Evolutionary conservation across 2,888 invertebrate species (phyloP), one percentile per base, ranked within the genome.

Genomic region (Phymatocera aterrima): DNA sequence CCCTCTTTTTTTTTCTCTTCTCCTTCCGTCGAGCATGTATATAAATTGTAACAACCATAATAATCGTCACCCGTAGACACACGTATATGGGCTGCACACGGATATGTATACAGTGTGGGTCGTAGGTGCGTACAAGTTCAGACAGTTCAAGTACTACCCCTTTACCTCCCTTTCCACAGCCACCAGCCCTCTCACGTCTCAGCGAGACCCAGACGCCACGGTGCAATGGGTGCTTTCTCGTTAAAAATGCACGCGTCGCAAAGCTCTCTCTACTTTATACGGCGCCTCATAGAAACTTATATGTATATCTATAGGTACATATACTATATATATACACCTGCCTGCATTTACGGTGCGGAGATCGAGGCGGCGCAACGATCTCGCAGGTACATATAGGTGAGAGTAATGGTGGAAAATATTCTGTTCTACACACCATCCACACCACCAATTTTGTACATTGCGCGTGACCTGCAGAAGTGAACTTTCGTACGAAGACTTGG

Each of bases 161-260:
- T 5, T 64, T 34, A 34, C 37, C n/a, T 18, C 34, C 64, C 68
- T 46, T 4, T 40, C 28, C 28, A 10, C 48, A 8, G 34, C 46
- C 28, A 48, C 24, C 34, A 48, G 51, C 72, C 72, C 72, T 40
- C 24, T n/a, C 48, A 15, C 18, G 31, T 31, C 72, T 48, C 72
- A 31, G 34, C 48, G 72, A 72, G 72, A 72, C 40, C n/a, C 68
- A 43, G 51, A 31, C 48, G 72, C 28, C 72, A 72, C 12, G 46
- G 21, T 48, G 51, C 18, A 48, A 51, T 51, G 72, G 72, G 51
- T 82, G 82, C 70, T 80, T 81, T 79, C 85, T 86, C 86, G 83
- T 86, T 86, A 86, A 86, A 86, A 85, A 85, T 83, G 85, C 81
- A 86, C 84, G 85, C 83, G 84, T 85, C 85, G 85, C 84, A 82